These are phyloP conservation scores for Penaeus monodon DNA, from an alignment of 2,888 invertebrate genomes.

Conservation along the genomic window DNA sequence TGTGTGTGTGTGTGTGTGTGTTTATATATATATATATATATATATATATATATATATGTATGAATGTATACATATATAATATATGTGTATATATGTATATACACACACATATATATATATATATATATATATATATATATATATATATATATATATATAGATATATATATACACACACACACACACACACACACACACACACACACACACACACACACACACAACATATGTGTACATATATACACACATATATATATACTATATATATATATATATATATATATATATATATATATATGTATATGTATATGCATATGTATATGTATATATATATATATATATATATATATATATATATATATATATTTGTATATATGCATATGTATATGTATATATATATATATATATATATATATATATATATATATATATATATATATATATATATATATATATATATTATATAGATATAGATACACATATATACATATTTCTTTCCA, in stretches of 20 bases:
- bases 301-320: background rate
- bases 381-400: too few relatives aligned
- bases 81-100: too few relatives aligned
- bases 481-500: too few relatives aligned
- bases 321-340: conserved; percentile 21
- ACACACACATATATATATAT: too few relatives aligned
- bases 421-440: background rate
- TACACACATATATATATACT: background rate
- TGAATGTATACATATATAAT: too few relatives aligned
- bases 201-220: conserved; percentile 7
- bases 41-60: too few relatives aligned
- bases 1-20: too few relatives aligned
- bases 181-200: conserved; percentile 16
- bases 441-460: background rate
- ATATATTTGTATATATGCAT: background rate
- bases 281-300: background rate
- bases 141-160: background rate
- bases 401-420: too few relatives aligned
- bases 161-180: conserved; percentile 25
- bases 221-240: background rate
- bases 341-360: conserved; percentile 22
- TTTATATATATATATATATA: too few relatives aligned
- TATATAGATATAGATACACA: too few relatives aligned
- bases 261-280: background rate
- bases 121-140: background rate